Evolutionary conservation across 2,113 vertebrate genomes (phyloP).

Genomic region (Hippocampus barbouri): DNA sequence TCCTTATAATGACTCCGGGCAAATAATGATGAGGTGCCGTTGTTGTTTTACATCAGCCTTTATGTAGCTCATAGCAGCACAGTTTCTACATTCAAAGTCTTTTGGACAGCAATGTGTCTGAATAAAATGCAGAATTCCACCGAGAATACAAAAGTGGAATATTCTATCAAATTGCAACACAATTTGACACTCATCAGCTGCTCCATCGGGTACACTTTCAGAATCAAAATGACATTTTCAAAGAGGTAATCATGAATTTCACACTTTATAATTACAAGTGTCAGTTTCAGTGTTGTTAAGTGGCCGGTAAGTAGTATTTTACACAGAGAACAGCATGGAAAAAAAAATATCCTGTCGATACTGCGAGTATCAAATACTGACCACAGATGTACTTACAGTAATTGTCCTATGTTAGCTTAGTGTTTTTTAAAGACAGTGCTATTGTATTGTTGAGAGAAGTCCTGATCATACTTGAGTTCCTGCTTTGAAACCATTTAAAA

Average conservation of each 20-base stretch:
- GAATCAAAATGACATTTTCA: background rate
- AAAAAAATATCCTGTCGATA: background rate
- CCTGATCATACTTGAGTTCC: background rate
- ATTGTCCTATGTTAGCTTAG: background rate
- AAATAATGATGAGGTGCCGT: background rate
- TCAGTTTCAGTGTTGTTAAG: background rate
- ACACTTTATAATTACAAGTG: background rate
- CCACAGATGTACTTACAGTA: background rate
- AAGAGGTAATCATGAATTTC: background rate
- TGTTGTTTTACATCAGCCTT: background rate
- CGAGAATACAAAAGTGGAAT: background rate
- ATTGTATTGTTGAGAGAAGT: background rate
- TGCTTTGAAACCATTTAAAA: background rate
- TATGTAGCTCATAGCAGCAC: constrained; percentile 34
- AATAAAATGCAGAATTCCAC: background rate
- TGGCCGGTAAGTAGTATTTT: background rate
- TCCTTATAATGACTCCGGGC: background rate
- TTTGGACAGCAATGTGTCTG: background rate
- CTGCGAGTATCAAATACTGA: background rate
- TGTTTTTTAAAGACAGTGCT: background rate
- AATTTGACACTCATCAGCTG: background rate
- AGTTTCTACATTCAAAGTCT: constrained; percentile 43
- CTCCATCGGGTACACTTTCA: background rate
- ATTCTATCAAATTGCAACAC: background rate
- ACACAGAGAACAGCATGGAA: background rate